Evolutionary conservation across 2,888 invertebrate genomes (phyloP).

Genomic region (Clitarchus hookeri): DNA sequence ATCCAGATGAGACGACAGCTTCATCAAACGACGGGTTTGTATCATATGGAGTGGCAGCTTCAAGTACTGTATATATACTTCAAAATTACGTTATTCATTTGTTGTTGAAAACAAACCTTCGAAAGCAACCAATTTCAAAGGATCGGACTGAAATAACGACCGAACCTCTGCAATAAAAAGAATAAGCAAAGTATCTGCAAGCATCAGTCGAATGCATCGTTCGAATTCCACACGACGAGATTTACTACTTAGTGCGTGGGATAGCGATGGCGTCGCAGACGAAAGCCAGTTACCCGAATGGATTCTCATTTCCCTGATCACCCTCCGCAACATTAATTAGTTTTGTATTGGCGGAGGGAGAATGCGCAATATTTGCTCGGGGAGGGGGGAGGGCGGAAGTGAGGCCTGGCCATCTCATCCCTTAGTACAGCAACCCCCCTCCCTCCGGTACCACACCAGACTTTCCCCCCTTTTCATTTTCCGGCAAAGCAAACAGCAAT

Average conservation of each 20-base stretch:
- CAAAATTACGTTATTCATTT: too few species aligned
- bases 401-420: background rate
- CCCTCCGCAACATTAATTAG: background rate
- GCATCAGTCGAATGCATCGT: background rate
- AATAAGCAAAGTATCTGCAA: background rate
- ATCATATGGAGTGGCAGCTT: too few species aligned
- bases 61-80: too few species aligned
- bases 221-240: background rate
- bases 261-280: background rate
- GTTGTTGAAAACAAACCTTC: too few species aligned
- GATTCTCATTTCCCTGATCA: background rate
- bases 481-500: constrained; percentile 14
- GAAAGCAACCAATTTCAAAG: too few species aligned
- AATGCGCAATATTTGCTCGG: constrained; percentile 4
- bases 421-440: background rate
- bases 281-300: background rate
- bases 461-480: background rate
- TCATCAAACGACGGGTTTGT: too few species aligned
- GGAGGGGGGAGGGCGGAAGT: background rate
- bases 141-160: too few species aligned
- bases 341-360: background rate
- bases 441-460: background rate
- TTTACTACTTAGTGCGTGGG: background rate
- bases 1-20: too few species aligned
- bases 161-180: too few species aligned